Evolutionary conservation across 2,113 vertebrate species (phyloP).

Genomic region (Hydrochoerus hydrochaeris): DNA sequence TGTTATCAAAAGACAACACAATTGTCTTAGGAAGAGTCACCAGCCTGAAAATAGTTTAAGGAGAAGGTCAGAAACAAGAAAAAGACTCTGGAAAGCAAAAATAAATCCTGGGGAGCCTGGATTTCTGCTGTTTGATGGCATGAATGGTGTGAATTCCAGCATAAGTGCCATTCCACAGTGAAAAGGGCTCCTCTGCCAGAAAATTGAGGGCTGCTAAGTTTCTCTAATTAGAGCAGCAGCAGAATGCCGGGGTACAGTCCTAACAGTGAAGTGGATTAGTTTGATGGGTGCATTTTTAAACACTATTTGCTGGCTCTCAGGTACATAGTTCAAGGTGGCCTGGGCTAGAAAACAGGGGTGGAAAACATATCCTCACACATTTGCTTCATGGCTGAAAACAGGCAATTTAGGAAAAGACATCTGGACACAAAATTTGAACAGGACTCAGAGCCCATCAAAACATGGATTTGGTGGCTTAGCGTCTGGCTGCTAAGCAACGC

Average conservation of each 20-base stretch:
- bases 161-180: slow-evolving; percentile 42
- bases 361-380: slow-evolving; percentile 85
- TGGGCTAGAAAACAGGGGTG: slow-evolving; percentile 80
- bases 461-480: slow-evolving; percentile 82
- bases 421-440: slow-evolving; percentile 82
- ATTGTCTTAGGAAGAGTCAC: background rate
- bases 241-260: background rate
- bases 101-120: slow-evolving; percentile 41
- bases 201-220: slow-evolving; percentile 23
- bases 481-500: slow-evolving; percentile 86
- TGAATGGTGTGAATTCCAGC: slow-evolving; percentile 51
- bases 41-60: background rate
- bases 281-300: slow-evolving; percentile 81
- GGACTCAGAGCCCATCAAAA: slow-evolving; percentile 87
- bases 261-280: slow-evolving; percentile 57
- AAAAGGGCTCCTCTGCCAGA: slow-evolving; percentile 48
- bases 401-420: slow-evolving; percentile 83
- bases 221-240: slow-evolving; percentile 27
- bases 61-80: background rate
- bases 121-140: slow-evolving; percentile 48
- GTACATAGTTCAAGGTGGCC: slow-evolving; percentile 79
- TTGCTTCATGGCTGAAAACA: slow-evolving; percentile 77
- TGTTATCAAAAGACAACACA: background rate
- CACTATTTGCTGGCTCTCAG: slow-evolving; percentile 78
- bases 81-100: slow-evolving; percentile 29